These are phyloP conservation scores for Pediacus dermestoides DNA, from an alignment of 2,888 invertebrate genomes.

Conservation along the genomic window DNA sequence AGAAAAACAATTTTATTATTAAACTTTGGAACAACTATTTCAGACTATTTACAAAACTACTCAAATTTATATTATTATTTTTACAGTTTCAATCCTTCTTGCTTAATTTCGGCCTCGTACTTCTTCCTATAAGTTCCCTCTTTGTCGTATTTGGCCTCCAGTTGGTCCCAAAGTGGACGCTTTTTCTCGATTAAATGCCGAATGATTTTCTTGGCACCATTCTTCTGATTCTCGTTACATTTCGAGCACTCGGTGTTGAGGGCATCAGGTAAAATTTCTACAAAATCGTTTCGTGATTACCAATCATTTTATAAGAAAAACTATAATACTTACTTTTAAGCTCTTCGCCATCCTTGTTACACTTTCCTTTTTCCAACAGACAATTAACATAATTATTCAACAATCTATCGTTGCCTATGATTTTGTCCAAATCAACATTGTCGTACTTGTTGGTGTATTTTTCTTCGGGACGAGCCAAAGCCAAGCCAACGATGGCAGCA, in stretches of 20 bases:
- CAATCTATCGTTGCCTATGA: conserved; percentile 61
- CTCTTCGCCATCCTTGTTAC: conserved; percentile 65
- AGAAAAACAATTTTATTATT: too few species aligned
- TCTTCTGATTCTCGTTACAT: conserved; percentile 64
- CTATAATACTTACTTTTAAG: conserved; percentile 59
- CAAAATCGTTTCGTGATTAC: too few species aligned
- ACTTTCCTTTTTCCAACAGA: conserved; percentile 58
- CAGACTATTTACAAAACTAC: too few species aligned
- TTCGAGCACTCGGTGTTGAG: conserved; percentile 63
- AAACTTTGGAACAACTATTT: too few species aligned
- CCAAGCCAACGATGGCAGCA: conserved; percentile 5
- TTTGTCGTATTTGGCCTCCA: conserved; percentile 68
- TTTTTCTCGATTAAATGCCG: conserved; percentile 64
- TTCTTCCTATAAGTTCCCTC: conserved; percentile 61
- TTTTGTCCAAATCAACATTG: conserved; percentile 62
- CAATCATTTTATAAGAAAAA: conserved; percentile 11
- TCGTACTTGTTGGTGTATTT: conserved; percentile 64
- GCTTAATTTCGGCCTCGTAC: conserved; percentile 56
- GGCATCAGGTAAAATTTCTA: conserved; percentile 68
- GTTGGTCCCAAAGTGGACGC: conserved; percentile 59
- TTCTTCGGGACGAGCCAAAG: conserved; percentile 9
- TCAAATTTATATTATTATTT: too few species aligned
- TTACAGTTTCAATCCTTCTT: too few species aligned
- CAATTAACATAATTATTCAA: conserved; percentile 63
- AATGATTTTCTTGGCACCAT: conserved; percentile 62